Percentiles rank a stretch among this genome's conserved stretches.
phyloP scores from a whole-genome alignment of 1,140 invertebrate species.

The Gonioctena quinquepunctata region DNA sequence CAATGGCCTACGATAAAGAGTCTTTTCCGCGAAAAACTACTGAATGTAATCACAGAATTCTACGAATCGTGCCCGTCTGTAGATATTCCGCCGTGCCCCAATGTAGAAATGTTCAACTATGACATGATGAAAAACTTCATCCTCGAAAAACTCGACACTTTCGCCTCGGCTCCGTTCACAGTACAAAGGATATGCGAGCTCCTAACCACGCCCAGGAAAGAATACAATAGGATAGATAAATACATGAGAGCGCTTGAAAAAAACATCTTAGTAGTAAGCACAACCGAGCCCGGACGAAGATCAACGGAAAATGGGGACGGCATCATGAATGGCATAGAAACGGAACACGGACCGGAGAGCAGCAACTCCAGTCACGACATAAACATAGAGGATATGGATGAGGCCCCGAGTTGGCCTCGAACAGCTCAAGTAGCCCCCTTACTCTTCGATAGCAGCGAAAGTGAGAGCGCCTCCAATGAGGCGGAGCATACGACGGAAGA shows the following conservation, averaged over 20 bases:
- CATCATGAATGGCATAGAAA: conserved; percentile 60
- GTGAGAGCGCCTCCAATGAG: neutral
- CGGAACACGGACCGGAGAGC: conserved; percentile 59
- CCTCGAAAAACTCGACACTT: conserved; percentile 80
- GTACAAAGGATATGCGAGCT: conserved; percentile 95
- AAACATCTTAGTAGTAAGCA: conserved; percentile 93
- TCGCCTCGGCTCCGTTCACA: conserved; percentile 91
- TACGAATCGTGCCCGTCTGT: conserved; percentile 73
- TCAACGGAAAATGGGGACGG: conserved; percentile 69
- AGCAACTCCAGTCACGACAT: conserved; percentile 67
- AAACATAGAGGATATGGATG: conserved; percentile 72
- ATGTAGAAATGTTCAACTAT: conserved; percentile 90
- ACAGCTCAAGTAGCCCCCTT: neutral
- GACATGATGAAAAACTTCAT: conserved; percentile 86
- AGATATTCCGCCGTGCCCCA: conserved; percentile 79
- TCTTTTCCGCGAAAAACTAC: conserved; percentile 84
- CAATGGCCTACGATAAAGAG: conserved; percentile 88
- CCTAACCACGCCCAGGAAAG: conserved; percentile 85
- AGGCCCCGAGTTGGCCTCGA: conserved; percentile 59
- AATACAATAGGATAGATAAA: conserved; percentile 95
- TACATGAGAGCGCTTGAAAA: conserved; percentile 94
- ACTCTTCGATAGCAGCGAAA: neutral
- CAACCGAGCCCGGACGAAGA: conserved; percentile 80
- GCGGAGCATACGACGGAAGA: neutral
- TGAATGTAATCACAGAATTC: conserved; percentile 85